Conservation (phyloP, 64 coral and sea anemone species). For the Stichodactyla helianthus region DNA sequence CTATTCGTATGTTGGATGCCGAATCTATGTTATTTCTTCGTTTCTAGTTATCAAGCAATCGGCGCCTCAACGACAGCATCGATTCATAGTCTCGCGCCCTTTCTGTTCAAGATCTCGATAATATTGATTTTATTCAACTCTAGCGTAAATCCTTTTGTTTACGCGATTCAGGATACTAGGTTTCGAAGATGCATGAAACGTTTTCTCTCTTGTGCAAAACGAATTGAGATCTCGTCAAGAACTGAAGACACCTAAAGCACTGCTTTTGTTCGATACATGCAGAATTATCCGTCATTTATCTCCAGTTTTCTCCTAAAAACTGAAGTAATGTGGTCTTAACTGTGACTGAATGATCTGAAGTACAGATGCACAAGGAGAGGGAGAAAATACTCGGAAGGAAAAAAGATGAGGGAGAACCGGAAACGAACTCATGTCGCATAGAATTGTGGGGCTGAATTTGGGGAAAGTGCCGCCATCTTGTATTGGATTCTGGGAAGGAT, state of each 20-base stretch:
- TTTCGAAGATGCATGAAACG: constrained; percentile 21
- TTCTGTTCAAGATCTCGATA: not conserved
- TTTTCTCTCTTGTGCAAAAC: not conserved
- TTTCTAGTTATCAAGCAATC: not conserved
- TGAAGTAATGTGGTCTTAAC: too few species aligned
- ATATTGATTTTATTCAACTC: constrained; percentile 8
- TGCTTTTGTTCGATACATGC: too few species aligned
- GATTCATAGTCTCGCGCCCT: not conserved
- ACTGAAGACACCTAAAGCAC: not conserved
- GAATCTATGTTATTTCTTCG: constrained; percentile 36
- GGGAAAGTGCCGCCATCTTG: too few species aligned
- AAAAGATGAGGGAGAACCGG: too few species aligned
- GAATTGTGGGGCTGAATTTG: too few species aligned
- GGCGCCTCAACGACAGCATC: not conserved
- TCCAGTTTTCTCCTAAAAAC: too few species aligned
- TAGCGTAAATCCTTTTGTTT: constrained; percentile 23
- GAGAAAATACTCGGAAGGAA: too few species aligned
- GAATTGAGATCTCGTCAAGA: not conserved
- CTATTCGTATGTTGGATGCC: constrained; percentile 46
- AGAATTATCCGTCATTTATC: too few species aligned
- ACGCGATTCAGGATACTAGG: constrained; percentile 7
- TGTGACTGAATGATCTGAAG: too few species aligned
- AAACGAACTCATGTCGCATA: too few species aligned
- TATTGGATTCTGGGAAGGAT: too few species aligned
- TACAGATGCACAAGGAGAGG: too few species aligned